phyloP scores from a whole-genome alignment of 1,140 invertebrate species.

The Trachymyrmex cornetzi region DNA sequence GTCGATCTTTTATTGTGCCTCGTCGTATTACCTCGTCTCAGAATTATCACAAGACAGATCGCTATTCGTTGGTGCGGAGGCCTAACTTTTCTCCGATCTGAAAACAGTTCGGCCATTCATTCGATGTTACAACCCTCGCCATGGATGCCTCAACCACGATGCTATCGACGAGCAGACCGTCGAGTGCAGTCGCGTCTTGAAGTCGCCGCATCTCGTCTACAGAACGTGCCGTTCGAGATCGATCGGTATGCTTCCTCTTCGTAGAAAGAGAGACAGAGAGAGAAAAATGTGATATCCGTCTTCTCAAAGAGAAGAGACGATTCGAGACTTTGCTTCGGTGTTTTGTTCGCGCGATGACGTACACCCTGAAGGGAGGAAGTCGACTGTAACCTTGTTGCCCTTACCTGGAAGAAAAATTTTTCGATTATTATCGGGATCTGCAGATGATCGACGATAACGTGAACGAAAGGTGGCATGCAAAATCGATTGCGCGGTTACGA shows the following conservation, averaged over 20 bases:
- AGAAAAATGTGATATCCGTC: constrained; percentile 13
- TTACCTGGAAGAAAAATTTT: constrained; percentile 72
- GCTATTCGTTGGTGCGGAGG: constrained; percentile 34
- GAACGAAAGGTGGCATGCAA: background rate
- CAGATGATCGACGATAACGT: background rate
- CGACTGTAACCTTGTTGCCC: background rate
- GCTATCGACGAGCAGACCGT: constrained; percentile 59
- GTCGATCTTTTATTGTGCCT: constrained; percentile 20
- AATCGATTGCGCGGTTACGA: constrained; percentile 9
- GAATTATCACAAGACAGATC: constrained; percentile 39
- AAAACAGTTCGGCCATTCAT: constrained; percentile 70
- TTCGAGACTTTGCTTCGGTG: constrained; percentile 72
- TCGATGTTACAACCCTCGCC: constrained; percentile 1
- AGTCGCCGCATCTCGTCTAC: constrained; percentile 44
- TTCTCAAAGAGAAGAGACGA: background rate
- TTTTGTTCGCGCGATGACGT: background rate
- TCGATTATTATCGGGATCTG: background rate
- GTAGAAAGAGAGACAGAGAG: constrained; percentile 9
- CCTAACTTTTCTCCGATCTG: constrained; percentile 31
- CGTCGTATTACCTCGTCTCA: constrained; percentile 57
- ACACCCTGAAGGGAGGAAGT: constrained; percentile 6
- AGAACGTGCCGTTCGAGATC: constrained; percentile 25
- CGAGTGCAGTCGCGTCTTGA: constrained; percentile 52
- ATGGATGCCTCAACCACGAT: constrained; percentile 43
- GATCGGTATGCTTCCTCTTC: constrained; percentile 40